phyloP scores from a whole-genome alignment of 2,113 vertebrate species.

The Callionymus lyra region DNA sequence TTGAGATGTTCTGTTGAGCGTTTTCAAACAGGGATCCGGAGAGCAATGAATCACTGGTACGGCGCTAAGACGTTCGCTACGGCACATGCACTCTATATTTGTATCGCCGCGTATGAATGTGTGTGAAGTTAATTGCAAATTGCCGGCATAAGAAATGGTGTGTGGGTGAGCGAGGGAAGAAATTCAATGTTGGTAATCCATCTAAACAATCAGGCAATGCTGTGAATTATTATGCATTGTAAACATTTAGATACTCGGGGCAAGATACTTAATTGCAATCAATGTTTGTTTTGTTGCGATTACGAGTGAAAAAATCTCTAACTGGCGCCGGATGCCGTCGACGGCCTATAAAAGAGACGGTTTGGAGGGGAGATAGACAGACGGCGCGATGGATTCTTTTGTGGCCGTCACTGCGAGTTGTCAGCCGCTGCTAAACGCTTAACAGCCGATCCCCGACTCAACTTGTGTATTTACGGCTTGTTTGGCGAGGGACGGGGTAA shows the following conservation, averaged over 20 bases:
- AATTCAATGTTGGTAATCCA: conserved; percentile 53
- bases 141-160: conserved; percentile 46
- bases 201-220: conserved; percentile 53
- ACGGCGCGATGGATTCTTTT: conserved; percentile 30
- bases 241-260: conserved; percentile 61
- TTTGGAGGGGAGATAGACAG: conserved; percentile 28
- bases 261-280: conserved; percentile 64
- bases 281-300: conserved; percentile 51
- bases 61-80: too few relatives aligned
- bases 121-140: conserved; percentile 49
- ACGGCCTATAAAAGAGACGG: conserved; percentile 41
- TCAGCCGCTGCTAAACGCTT: conserved; percentile 45
- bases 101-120: conserved; percentile 21
- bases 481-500: conserved; percentile 14
- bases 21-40: conserved; percentile 64
- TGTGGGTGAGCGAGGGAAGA: conserved; percentile 53
- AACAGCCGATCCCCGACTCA: conserved; percentile 30
- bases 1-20: conserved; percentile 66
- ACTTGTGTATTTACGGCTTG: conserved; percentile 21
- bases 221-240: conserved; percentile 59
- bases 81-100: conserved; percentile 47
- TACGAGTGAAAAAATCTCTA: conserved; percentile 40
- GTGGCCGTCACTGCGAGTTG: conserved; percentile 45
- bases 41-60: conserved; percentile 66
- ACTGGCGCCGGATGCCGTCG: conserved; percentile 32